These are phyloP conservation scores for Sebastes minor DNA, from an alignment of 2,797 vertebrate species.

Conservation along the genomic window DNA sequence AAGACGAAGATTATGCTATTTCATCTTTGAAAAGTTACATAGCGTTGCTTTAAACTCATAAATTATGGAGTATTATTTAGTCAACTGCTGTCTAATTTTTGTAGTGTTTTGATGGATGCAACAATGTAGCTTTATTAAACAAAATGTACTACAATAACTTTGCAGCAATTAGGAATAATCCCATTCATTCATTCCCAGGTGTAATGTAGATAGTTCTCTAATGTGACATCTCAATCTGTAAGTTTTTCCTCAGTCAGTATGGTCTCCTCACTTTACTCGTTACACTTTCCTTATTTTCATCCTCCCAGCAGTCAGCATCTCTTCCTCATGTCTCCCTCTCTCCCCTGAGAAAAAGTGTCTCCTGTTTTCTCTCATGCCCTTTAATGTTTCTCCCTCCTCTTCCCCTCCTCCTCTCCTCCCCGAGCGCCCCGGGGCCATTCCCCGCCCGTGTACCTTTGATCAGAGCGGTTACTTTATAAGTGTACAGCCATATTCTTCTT, in stretches of 20 bases:
- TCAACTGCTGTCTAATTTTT: not conserved
- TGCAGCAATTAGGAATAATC: not conserved
- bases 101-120: not conserved
- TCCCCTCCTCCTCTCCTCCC: conserved; percentile 11
- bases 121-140: not conserved
- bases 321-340: conserved; percentile 33
- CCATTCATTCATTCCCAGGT: not conserved
- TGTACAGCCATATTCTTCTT: not conserved
- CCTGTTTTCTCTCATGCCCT: conserved; percentile 49
- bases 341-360: conserved; percentile 44
- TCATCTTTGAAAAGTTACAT: too few relatives aligned
- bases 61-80: not conserved
- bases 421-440: conserved; percentile 7
- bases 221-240: conserved; percentile 13
- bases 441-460: conserved; percentile 57
- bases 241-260: conserved; percentile 1
- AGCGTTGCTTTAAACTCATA: not conserved
- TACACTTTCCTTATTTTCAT: conserved; percentile 22
- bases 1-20: too few relatives aligned
- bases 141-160: not conserved
- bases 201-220: not conserved
- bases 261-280: conserved; percentile 1
- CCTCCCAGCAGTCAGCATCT: conserved; percentile 46
- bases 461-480: conserved; percentile 38
- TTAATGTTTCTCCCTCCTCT: conserved; percentile 40